Evolutionary conservation across 1,140 invertebrate genomes (phyloP), one percentile per base, ranked within the genome.

Genomic region (Neodiprion fabricii): DNA sequence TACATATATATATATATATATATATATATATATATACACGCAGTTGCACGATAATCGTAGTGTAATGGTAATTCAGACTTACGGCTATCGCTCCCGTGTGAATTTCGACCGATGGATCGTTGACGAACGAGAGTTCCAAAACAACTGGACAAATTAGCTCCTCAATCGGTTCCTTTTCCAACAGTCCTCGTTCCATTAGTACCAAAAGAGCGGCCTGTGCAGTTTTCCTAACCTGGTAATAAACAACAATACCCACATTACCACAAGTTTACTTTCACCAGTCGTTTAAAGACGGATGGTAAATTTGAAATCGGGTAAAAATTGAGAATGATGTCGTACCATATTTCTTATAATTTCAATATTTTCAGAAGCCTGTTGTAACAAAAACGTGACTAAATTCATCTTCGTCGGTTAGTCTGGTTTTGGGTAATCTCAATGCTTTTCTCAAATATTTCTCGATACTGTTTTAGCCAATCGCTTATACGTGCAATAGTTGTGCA

Each of bases 101-200:
- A n/a, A 87, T 89, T 71, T 93, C 91, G 72, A 90, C 87, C 48
- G 88, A 74, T 71, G 86, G 85, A 28, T 86, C 86, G 5, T 83
- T 78, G 67, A 61, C 53, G 53, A 86, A 80, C 17, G 90, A 87
- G 48, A 91, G 78, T 48, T 89, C 85, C 21, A 91, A 71, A 48
- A 92, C 88, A 12, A 91, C 88, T 17, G 90, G 90, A 76, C 91
- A 92, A 11, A 94, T 89, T 79, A 89, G 88, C 21, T 90, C 83
- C 78, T 93, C 90, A 53, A 94, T 89, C 75, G 91, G 90, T 50
- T 84, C 87, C 75, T 89, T 86, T 48, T 89, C 88, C 48, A 94
- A 87, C 9, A 94, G 84, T 49, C 89, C 89, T 73, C 91, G 91
- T 84, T 94, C 92, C 75, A 94, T 81, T 7, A 94, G 82, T 12